Base-by-base conservation (phyloP, 2,797 vertebrate species). In the Vireo griseus region DNA sequence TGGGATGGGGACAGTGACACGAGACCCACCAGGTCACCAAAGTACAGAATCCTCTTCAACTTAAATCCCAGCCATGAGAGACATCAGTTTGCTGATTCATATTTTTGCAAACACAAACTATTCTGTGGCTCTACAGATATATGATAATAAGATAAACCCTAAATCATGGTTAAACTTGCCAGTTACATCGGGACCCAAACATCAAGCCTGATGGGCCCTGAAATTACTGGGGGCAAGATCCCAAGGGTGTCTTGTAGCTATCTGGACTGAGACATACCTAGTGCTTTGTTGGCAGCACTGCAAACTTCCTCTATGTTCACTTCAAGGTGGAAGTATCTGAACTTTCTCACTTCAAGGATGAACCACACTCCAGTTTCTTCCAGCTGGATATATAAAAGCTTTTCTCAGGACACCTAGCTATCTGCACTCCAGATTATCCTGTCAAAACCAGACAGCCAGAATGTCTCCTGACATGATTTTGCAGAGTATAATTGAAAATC, bases 301-400 rank as follows among this genome's bases (percentile, higher is more conserved):
- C 35, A 78, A 35, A 45, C 20, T 65, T 40, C 59, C 20, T 69
- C 18, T 11, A 31, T 5, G 0, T 45, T 71, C 95, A 95, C 74
- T 80, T 91, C 80, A 68, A 35, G 5, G 35, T 31, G 16, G 78
- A 94, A 85, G 69, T 73, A 71, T 72, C 71, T 79, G 54, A 91
- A 93, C 88, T 74, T 94, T 88, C 80, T 88, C 47, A 52, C 81
- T 94, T 95, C 92, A 86, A 88, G 80, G 37, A 67, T 66, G 91
- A 91, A 90, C 44, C 39, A 31, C 6, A 9, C 6, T 61, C 29
- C 57, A 89, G 37, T 31, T 84, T 75, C 50, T 75, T 33, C 50
- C 42, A 85, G 18, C 13, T 72, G n/a, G 9, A 28, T 50, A 50
- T 2, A 28, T 9, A 39, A 66, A 73, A 16, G 47, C 21, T 75